Evolutionary conservation across 2,888 invertebrate genomes (phyloP), one percentile per base, ranked within the genome.

Genomic region (Globia sparganii): DNA sequence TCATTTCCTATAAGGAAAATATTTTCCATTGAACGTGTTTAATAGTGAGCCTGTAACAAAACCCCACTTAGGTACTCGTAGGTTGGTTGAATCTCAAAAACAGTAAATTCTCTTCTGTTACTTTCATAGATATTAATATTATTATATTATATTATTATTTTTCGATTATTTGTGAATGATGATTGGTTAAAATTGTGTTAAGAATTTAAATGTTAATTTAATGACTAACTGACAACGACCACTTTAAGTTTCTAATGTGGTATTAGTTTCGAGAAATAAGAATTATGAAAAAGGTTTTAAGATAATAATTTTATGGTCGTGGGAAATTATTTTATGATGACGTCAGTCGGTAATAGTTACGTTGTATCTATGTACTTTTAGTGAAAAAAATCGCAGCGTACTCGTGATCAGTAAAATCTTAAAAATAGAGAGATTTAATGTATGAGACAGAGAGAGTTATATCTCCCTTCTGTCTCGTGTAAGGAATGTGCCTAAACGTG

Each of bases 201-300:
- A 66, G 64, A 76, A 69, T 80, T 67, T 58, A 75, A 83, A 86
- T 81, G 84, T 46, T 80, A 75, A 78, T 83, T 77, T 86, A 76
- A 85, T 75, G 80, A 75, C 71, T 66, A 59, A 70, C 64, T 62
- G 76, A 75, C 69, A 75, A 64, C 77, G 53, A 76, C 69, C 67
- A 78, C 74, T 81, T 78, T 72, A 53, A 75, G 67, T 83, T 77
- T 85, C 68, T 77, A 77, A 70, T 77, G 34, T 21, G 25, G 43
- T 43, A 84, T 84, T 40, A 59, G 56, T 82, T 82, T 67, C 40
- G 65, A 68, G 64, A 71, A 70, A 76, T 77, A 58, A 61, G 49
- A 37, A 75, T 75, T 65, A 40, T 72, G 65, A 56, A 75, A 72
- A 83, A 72, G 8, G 5, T 72, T 75, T 69, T 31, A 58, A 62